Conservation (phyloP, 2,888 invertebrate species). For the Dasysyrphus albostriatus region DNA sequence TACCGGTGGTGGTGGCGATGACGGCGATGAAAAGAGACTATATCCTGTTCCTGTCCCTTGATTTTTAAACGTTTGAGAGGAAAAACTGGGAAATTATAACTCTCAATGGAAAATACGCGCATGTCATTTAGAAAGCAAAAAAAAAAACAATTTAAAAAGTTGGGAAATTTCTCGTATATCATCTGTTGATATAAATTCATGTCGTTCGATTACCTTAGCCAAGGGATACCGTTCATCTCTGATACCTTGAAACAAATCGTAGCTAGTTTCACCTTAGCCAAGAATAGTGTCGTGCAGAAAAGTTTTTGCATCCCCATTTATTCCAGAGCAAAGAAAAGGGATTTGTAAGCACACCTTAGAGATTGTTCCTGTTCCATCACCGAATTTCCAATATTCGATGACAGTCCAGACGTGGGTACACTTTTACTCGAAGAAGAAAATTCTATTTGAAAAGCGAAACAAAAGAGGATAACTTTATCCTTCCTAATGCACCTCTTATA, state of each 20-base stretch:
- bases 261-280: neutral
- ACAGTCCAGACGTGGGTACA: neutral
- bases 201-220: constrained; percentile 25
- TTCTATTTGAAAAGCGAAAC: neutral
- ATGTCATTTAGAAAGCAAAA: neutral
- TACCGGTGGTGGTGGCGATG: neutral
- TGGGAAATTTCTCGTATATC: constrained; percentile 50
- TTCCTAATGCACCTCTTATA: constrained; percentile 47
- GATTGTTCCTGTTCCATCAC: constrained; percentile 35
- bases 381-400: constrained; percentile 37
- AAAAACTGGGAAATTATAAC: constrained; percentile 35
- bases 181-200: constrained; percentile 61
- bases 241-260: neutral
- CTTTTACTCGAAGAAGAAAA: neutral
- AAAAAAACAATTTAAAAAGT: neutral
- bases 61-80: neutral
- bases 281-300: constrained; percentile 23
- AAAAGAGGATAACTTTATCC: constrained; percentile 44
- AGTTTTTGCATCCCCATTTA: constrained; percentile 4
- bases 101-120: constrained; percentile 19
- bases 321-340: neutral
- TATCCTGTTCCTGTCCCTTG: constrained; percentile 15
- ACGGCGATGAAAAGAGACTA: neutral
- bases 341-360: constrained; percentile 54
- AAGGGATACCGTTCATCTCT: constrained; percentile 47